Evolutionary conservation across 2,888 invertebrate genomes (phyloP), one percentile per base, ranked within the genome.

Genomic region (Caprella mutica): DNA sequence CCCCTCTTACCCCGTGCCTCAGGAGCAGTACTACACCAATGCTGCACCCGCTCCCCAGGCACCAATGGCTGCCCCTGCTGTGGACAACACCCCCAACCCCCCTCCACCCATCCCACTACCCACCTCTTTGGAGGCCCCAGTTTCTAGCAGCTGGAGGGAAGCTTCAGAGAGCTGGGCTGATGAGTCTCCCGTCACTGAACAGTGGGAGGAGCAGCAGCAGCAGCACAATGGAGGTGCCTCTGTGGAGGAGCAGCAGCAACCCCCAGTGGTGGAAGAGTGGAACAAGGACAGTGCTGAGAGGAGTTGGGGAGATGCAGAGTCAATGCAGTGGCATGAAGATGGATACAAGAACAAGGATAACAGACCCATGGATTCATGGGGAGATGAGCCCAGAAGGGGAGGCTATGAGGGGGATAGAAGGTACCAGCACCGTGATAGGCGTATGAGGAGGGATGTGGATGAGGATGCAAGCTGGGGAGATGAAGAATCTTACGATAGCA

Each of bases 31-130:
- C 30, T 33, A 8, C 33, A 48, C 29, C 19, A 48, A 48, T 30
- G 27, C 48, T 26, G 19, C 29, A 29, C 48, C 27, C 14, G 29
- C 29, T 23, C 27, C 48, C 30, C 48, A 48, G 17, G 27, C 29
- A 12, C 19, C 48, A 1, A 27, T 48, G 5, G 30, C 48, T 24
- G n/a, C n/a, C n/a, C 48, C 48, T 30, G 26, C 48, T 6, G 29
- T 48, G 30, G 48, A 48, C 19, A 48, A 29, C 48, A 48, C 48
- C 21, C 48, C 48, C 24, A 48, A 48, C 14, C 48, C 48, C 21
- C 48, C 48, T 14, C 48, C 48, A 2, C 48, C 48, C 8, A 48
- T 48, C 30, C 48, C 48, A 9, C 30, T 48, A 9, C 48, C 48
- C 21, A 48, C 48, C 5, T 48, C 48, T 4, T 48, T 30, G 12